phyloP scores from a whole-genome alignment of 1,140 invertebrate genomes.

The Aricia agestis region DNA sequence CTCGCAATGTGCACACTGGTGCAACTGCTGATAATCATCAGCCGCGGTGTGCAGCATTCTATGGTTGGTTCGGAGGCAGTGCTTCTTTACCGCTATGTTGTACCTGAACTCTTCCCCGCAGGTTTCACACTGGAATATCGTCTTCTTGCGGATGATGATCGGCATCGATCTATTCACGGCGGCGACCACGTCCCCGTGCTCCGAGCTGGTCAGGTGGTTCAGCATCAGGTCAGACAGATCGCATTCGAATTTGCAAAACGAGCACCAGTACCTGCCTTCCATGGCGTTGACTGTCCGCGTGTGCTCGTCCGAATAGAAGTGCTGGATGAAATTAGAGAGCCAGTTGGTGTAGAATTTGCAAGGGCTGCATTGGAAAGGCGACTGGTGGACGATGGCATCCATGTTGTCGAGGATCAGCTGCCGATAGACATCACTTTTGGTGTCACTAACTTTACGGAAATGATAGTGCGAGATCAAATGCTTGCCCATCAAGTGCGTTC shows the following conservation, averaged over 20 bases:
- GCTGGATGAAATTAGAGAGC: slow-evolving; percentile 82
- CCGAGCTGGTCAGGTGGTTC: slow-evolving; percentile 80
- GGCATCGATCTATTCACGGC: slow-evolving; percentile 87
- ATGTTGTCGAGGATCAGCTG: slow-evolving; percentile 86
- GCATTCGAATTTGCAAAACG: slow-evolving; percentile 84
- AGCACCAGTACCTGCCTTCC: slow-evolving; percentile 83
- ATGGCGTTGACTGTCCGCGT: slow-evolving; percentile 66
- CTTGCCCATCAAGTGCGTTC: slow-evolving; percentile 84
- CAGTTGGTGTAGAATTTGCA: slow-evolving; percentile 92
- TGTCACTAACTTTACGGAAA: slow-evolving; percentile 80
- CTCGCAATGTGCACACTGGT: slow-evolving; percentile 78
- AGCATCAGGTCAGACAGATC: slow-evolving; percentile 81
- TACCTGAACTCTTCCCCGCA: slow-evolving; percentile 81
- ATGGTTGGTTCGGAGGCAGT: slow-evolving; percentile 77
- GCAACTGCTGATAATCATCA: slow-evolving; percentile 80
- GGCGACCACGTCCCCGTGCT: slow-evolving; percentile 83
- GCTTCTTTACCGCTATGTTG: slow-evolving; percentile 82
- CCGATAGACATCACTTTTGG: slow-evolving; percentile 72
- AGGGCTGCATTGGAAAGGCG: slow-evolving; percentile 88
- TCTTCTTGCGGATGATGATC: slow-evolving; percentile 84
- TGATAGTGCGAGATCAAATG: slow-evolving; percentile 91
- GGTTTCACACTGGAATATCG: slow-evolving; percentile 77
- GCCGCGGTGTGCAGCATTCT: slow-evolving; percentile 71
- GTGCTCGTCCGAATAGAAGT: slow-evolving; percentile 84
- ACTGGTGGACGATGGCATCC: slow-evolving; percentile 84